Evolutionary conservation across 2,888 invertebrate species (phyloP), one percentile per base, ranked within the genome.

Genomic region (Orchesella flavescens): DNA sequence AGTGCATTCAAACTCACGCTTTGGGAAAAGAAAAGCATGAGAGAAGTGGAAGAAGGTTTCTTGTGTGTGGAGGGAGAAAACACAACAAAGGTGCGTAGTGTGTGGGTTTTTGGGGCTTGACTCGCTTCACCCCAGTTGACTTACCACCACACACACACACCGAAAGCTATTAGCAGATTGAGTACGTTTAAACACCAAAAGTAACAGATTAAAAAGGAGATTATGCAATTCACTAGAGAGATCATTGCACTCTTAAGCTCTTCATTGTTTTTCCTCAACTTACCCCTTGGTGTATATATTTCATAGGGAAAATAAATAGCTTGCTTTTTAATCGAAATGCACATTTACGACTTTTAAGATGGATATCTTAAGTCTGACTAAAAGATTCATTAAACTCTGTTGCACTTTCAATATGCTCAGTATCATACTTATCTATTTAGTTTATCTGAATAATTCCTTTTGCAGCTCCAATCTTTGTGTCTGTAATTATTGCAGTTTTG

Each of bases 131-230:
- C 66, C 66, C 63, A 65, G 34, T 46, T 12, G 17, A 43, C 19
- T 46, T 66, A 4, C 59, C 12, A 59, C 59, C 10, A 17, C 59
- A 17, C 59, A 59, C 57, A n/a, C 57, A 17, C 5, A 12, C 57
- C n/a, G 17, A 46, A 44, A 49, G 53, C 69, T 69, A 53, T 69
- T 69, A 69, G 53, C 53, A 69, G 53, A 69, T 69, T 69, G 69
- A 69, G 17, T 69, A 44, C 23, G 44, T n/a, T 9, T 65, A 65
- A 65, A 34, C 44, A 65, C 65, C 65, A 65, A 65, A 13, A 65
- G 44, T 43, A 43, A 19, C 43, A 65, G 65, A 65, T 65, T 69
- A 53, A 69, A 69, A 49, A 15, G 69, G 69, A 44, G 53, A 46
- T 69, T 69, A 53, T 49, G 21, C 23, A 19, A 49, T 53, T 53